Base-by-base conservation (phyloP, 2,113 vertebrate genomes). In the Myotis yumanensis region DNA sequence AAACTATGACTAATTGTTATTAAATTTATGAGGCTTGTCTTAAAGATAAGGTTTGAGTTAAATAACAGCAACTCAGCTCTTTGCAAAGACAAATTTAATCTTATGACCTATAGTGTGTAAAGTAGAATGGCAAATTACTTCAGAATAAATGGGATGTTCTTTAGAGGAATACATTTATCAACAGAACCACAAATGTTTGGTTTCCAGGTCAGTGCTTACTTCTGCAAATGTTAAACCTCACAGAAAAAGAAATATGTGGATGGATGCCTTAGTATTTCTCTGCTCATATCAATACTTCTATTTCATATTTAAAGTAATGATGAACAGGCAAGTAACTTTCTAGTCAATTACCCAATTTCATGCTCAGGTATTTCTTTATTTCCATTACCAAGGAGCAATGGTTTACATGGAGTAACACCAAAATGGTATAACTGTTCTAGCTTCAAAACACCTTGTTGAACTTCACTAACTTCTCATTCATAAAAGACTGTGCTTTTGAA, bases 1-100 rank as follows among this genome's bases (percentile, higher is more conserved):
- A 92, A 95, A 54, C 64, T 91, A 48, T 85, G 92, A 94, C 89
- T 96, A 94, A 97, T 88, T 91, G 62, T 95, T 92, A 80, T 69
- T 95, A 96, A 96, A 97, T 11, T 86, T 94, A 97, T 30, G 94
- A 94, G 0, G 28, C 85, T 81, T 73, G 92, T 35, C 90, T 95
- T 81, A 80, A 91, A 97, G 91, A 96, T 89, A 83, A 95, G 85
- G 35, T 30, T 92, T 71, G 88, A 90, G 57, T 90, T 86, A 96
- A 94, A 85, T 71, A 68, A 73, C 14, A 96, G 86, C 40, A 80
- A 87, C 71, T 84, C 86, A 92, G 54, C 37, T 93, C 59, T 93
- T 30, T 3, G 90, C 62, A 82, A 91, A 75, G 1, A 18, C 62
- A 51, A 92, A 83, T n/a, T 92, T 90, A 90, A 96, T 89, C 71